phyloP scores from a whole-genome alignment of 1,140 invertebrate species.

The Copidosoma floridanum region DNA sequence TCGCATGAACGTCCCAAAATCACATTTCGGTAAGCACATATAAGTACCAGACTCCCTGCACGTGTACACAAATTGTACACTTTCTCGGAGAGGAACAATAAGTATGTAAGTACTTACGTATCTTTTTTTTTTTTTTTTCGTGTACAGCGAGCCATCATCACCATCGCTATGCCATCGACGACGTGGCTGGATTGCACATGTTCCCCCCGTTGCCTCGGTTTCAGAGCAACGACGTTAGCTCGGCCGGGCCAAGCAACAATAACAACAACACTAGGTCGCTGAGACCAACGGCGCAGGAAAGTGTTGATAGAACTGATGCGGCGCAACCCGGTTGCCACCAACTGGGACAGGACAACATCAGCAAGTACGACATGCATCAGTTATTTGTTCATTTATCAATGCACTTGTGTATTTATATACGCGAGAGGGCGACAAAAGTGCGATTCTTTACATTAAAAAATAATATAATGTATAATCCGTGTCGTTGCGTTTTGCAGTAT shows the following conservation, averaged over 20 bases:
- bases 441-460: no score
- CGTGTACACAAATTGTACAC: not conserved
- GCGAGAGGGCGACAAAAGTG: no score
- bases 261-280: slow-evolving; percentile 28
- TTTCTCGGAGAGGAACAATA: no score
- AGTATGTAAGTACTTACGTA: no score
- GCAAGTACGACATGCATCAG: no score
- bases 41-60: not conserved
- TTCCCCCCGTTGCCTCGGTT: slow-evolving; percentile 68
- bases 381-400: no score
- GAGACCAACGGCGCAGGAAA: slow-evolving; percentile 32
- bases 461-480: no score
- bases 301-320: slow-evolving; percentile 33
- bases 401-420: no score
- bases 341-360: slow-evolving; percentile 37
- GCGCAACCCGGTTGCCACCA: slow-evolving; percentile 32
- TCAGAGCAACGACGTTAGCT: slow-evolving; percentile 57
- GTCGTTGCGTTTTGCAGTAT: slow-evolving; percentile 34
- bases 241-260: slow-evolving; percentile 39
- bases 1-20: slow-evolving; percentile 45
- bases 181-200: slow-evolving; percentile 52
- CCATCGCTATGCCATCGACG: no score
- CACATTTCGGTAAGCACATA: slow-evolving; percentile 33
- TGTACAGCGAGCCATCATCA: not conserved
- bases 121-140: no score